Evolutionary conservation across 2,888 invertebrate species (phyloP).

Genomic region (Drosophila melanosoma): DNA sequence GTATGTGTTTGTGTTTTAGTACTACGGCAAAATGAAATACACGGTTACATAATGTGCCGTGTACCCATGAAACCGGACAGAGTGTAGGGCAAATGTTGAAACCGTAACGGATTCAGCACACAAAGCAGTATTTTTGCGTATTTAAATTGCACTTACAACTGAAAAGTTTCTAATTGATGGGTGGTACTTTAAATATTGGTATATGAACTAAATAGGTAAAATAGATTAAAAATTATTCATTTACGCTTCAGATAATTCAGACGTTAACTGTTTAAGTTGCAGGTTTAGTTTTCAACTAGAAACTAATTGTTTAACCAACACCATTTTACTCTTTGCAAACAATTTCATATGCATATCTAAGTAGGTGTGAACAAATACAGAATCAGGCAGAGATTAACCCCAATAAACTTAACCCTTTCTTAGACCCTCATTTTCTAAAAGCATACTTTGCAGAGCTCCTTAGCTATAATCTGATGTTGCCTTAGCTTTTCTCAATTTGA

Average conservation of each 20-base stretch:
- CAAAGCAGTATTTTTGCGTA: constrained; percentile 7
- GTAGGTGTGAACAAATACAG: not conserved
- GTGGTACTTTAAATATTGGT: not conserved
- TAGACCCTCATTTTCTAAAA: constrained; percentile 6
- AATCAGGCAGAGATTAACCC: not conserved
- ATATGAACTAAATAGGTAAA: not conserved
- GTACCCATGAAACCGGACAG: constrained; percentile 5
- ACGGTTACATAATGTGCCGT: not conserved
- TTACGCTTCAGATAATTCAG: not conserved
- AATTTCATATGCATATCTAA: not conserved
- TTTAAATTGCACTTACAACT: not conserved
- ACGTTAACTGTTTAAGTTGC: not conserved
- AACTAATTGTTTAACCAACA: not conserved
- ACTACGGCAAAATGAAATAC: constrained; percentile 5
- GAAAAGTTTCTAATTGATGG: not conserved
- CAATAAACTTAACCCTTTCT: constrained; percentile 7
- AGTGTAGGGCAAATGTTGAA: constrained; percentile 24
- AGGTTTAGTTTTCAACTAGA: not conserved
- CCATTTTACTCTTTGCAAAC: not conserved
- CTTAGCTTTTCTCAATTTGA: not conserved
- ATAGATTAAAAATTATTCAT: not conserved
- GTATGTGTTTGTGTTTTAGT: not conserved
- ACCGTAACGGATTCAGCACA: constrained; percentile 6
- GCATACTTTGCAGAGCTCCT: constrained; percentile 30
- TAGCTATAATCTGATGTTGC: constrained; percentile 6